Evolutionary conservation across 2,797 vertebrate species (phyloP).

Genomic region (Muraenolepis orangiensis): DNA sequence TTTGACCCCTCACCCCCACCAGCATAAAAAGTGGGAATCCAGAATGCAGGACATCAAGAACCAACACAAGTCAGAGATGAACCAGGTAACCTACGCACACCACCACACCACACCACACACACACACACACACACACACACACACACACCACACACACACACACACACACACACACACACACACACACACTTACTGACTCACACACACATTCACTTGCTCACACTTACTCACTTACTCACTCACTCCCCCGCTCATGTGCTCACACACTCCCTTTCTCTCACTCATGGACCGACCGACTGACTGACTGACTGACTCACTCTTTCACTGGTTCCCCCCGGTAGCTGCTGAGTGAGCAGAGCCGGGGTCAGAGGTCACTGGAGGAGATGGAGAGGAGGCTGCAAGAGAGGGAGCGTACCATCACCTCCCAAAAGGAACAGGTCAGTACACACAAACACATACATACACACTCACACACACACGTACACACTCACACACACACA

Average conservation of each 20-base stretch:
- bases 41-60: slow-evolving; percentile 74
- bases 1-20: neutral
- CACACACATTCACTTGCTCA: too few species aligned
- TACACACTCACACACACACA: too few species aligned
- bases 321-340: slow-evolving; percentile 36
- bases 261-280: too few species aligned
- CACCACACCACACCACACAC: neutral
- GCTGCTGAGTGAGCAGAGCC: slow-evolving; percentile 76
- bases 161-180: neutral
- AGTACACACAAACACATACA: slow-evolving; percentile 7
- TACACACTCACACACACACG: slow-evolving; percentile 2
- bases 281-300: too few species aligned
- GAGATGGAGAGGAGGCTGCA: slow-evolving; percentile 77
- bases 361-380: slow-evolving; percentile 72
- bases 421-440: slow-evolving; percentile 81
- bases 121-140: neutral
- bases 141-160: neutral
- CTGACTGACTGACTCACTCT: too few species aligned
- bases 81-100: slow-evolving; percentile 61
- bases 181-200: too few species aligned
- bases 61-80: slow-evolving; percentile 80
- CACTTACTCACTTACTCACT: too few species aligned
- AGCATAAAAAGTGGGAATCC: slow-evolving; percentile 84
- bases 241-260: too few species aligned
- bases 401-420: slow-evolving; percentile 81